A percentile compares a stretch with the other conserved stretches of the same genome.
Evolutionary conservation across 2,113 vertebrate genomes (phyloP).

Genomic region (Gobius niger): DNA sequence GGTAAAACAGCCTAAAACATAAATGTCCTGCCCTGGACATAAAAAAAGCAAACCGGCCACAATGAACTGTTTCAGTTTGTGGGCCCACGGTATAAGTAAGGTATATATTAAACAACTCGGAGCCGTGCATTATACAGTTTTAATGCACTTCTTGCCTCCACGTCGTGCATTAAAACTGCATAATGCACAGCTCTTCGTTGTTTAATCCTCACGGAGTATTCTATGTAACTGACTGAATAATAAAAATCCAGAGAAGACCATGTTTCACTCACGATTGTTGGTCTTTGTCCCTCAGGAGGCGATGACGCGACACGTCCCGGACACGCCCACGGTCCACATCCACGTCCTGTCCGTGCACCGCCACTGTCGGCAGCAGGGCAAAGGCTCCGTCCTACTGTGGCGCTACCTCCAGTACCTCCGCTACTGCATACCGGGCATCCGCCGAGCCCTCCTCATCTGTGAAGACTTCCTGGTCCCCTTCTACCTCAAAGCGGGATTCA

Average conservation of each 20-base stretch:
- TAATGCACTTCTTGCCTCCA: no score
- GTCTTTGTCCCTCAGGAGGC: constrained; percentile 66
- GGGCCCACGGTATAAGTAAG: no score
- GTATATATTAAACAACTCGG: no score
- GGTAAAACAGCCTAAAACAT: no score
- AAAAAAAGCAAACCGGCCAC: no score
- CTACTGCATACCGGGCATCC: constrained; percentile 63
- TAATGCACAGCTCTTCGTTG: no score
- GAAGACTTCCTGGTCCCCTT: constrained; percentile 79
- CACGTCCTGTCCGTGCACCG: constrained; percentile 80
- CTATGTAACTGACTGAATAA: no score
- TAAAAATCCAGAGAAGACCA: neutral
- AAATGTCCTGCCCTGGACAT: no score
- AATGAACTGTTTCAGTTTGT: no score
- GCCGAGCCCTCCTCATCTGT: constrained; percentile 77
- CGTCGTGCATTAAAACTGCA: no score
- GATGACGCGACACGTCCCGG: constrained; percentile 73
- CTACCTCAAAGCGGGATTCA: constrained; percentile 80
- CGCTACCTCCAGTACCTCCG: constrained; percentile 80
- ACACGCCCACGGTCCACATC: constrained; percentile 71
- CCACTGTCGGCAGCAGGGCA: constrained; percentile 80
- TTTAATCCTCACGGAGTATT: no score
- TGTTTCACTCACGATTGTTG: neutral
- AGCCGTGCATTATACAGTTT: no score
- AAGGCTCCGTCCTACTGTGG: constrained; percentile 80